phyloP scores from a whole-genome alignment of 2,797 vertebrate species.

The Microctenopoma steveboyesi region DNA sequence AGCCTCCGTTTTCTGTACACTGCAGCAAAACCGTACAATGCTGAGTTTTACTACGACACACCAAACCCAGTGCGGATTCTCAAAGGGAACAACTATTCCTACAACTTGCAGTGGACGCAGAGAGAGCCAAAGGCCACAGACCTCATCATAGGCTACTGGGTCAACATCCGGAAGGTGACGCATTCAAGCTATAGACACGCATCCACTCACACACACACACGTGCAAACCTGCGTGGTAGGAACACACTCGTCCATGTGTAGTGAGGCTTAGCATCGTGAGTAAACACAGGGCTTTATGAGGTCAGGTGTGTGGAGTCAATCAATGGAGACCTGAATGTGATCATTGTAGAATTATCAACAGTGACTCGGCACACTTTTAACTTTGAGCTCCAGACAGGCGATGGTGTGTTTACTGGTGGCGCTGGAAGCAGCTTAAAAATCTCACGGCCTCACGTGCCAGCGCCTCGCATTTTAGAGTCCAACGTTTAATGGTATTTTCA shows the following conservation, averaged over 20 bases:
- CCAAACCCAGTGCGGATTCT: slow-evolving; percentile 92
- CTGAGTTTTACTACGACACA: slow-evolving; percentile 98
- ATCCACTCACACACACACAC: background rate
- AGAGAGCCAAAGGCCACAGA: slow-evolving; percentile 91
- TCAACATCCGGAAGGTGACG: slow-evolving; percentile 91
- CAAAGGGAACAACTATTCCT: slow-evolving; percentile 95
- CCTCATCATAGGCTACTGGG: slow-evolving; percentile 90
- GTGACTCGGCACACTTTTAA: background rate
- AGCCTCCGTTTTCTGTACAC: background rate
- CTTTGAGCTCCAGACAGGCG: slow-evolving; percentile 13
- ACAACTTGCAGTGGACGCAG: slow-evolving; percentile 97
- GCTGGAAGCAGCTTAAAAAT: slow-evolving; percentile 4
- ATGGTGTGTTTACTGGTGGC: slow-evolving; percentile 10
- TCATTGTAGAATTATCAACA: no score
- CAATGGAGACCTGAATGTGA: slow-evolving; percentile 54
- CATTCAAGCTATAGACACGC: background rate
- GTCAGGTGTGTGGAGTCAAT: slow-evolving; percentile 61
- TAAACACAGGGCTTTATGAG: slow-evolving; percentile 69
- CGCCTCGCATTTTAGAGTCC: background rate
- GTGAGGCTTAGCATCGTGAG: slow-evolving; percentile 46
- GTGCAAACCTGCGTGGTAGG: background rate
- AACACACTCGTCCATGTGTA: slow-evolving; percentile 32
- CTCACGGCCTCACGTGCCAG: background rate
- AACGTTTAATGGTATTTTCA: slow-evolving; percentile 18
- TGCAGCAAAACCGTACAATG: slow-evolving; percentile 91